Percentiles rank a stretch among this genome's conserved stretches.
Evolutionary conservation across 2,113 vertebrate species (phyloP).

Genomic region (Salvelinus fontinalis): DNA sequence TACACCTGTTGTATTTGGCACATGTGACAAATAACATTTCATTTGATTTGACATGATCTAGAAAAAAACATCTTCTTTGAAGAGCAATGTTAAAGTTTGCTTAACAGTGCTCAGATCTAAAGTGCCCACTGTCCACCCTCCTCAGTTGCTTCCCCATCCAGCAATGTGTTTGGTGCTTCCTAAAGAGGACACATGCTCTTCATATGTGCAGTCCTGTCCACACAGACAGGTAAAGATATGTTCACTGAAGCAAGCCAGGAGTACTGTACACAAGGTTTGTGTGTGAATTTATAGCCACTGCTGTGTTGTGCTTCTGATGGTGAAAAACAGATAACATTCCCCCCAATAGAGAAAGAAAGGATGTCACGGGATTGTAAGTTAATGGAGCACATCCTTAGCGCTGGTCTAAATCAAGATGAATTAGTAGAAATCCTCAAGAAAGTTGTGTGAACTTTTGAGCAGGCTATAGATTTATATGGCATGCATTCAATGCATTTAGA

Average conservation of each 20-base stretch:
- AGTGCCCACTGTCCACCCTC: background rate
- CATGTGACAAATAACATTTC: too few species aligned
- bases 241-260: constrained; percentile 18
- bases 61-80: background rate
- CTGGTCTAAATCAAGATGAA: too few species aligned
- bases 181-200: constrained; percentile 31
- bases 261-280: background rate
- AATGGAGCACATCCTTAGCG: background rate
- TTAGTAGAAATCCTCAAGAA: too few species aligned
- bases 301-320: constrained; percentile 29
- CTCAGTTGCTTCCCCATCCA: background rate
- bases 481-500: too few species aligned
- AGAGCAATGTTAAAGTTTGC: background rate
- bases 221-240: constrained; percentile 24
- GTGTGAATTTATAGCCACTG: constrained; percentile 26
- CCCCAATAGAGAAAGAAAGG: background rate
- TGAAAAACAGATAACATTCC: constrained; percentile 41
- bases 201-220: background rate
- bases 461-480: too few species aligned
- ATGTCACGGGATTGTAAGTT: background rate
- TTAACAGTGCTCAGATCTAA: background rate
- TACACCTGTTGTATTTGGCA: too few species aligned
- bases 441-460: too few species aligned
- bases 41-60: constrained; percentile 3
- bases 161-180: background rate